Evolutionary conservation across 2,113 vertebrate species (phyloP).

Genomic region (Cyanocitta stelleri): DNA sequence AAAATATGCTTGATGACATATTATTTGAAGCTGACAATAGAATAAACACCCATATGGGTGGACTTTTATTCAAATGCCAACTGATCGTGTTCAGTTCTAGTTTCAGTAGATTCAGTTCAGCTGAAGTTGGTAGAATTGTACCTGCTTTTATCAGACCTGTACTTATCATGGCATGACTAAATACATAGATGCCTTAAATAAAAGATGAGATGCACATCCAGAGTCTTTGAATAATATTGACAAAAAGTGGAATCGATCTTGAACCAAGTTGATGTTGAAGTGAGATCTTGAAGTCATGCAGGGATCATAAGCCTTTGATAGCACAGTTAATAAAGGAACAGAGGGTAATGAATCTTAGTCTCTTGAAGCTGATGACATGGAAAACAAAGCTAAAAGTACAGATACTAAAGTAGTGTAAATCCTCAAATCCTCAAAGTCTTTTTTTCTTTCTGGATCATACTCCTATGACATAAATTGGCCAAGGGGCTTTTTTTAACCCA

Average conservation of each 20-base stretch:
- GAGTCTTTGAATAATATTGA: conserved; percentile 66
- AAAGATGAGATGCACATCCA: conserved; percentile 66
- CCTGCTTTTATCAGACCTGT: not conserved
- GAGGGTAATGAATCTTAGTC: conserved; percentile 40
- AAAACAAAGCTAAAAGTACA: conserved; percentile 57
- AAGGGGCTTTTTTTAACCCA: not conserved
- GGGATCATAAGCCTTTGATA: conserved; percentile 59
- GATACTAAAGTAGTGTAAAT: not conserved
- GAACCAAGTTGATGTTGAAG: conserved; percentile 48
- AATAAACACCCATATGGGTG: not conserved
- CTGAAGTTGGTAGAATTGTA: not conserved
- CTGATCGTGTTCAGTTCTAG: not conserved
- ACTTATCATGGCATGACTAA: not conserved
- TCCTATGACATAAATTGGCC: not conserved
- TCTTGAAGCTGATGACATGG: conserved; percentile 37
- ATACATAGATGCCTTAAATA: conserved; percentile 54
- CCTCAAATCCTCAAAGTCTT: not conserved
- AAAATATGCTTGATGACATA: not conserved
- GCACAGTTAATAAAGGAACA: conserved; percentile 61
- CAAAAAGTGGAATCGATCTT: conserved; percentile 60
- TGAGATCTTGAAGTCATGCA: conserved; percentile 56
- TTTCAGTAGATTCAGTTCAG: not conserved
- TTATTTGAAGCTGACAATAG: not conserved
- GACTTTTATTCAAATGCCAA: not conserved
- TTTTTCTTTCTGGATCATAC: not conserved